Evolutionary conservation across 1,140 invertebrate genomes (phyloP).

Genomic region (Goniozus legneri): DNA sequence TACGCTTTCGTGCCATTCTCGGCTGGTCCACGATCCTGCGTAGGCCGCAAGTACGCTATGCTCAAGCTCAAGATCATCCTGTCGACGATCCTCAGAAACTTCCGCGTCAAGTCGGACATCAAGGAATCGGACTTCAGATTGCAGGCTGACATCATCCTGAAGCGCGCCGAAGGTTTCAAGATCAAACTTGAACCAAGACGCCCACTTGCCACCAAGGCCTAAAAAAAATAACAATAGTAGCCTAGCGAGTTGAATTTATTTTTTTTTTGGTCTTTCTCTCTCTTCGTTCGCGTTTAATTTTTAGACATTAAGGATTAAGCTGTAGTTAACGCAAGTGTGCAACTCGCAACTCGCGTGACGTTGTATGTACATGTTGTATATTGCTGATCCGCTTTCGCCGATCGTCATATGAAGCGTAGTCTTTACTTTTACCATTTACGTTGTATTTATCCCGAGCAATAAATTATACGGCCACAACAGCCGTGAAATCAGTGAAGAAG

Average conservation of each 20-base stretch:
- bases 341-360: slow-evolving; percentile 4
- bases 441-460: slow-evolving; percentile 45
- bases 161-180: slow-evolving; percentile 74
- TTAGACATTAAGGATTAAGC: no score
- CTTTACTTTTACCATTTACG: slow-evolving; percentile 20
- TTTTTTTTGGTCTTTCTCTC: no score
- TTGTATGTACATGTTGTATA: slow-evolving; percentile 37
- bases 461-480: slow-evolving; percentile 43
- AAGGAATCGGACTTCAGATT: slow-evolving; percentile 70
- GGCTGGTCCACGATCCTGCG: slow-evolving; percentile 80
- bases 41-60: slow-evolving; percentile 85
- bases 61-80: slow-evolving; percentile 84
- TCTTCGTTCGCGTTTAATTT: no score
- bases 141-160: slow-evolving; percentile 79
- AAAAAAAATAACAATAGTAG: no score
- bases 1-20: slow-evolving; percentile 85
- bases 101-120: slow-evolving; percentile 65
- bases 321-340: no score
- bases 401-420: slow-evolving; percentile 19
- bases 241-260: no score
- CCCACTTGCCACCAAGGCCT: slow-evolving; percentile 33
- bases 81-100: slow-evolving; percentile 82
- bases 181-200: slow-evolving; percentile 67
- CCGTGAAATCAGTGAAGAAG: no score
- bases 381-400: slow-evolving; percentile 23